A percentile compares a stretch with the other conserved stretches of the same genome.
phyloP scores from a whole-genome alignment of 2,113 vertebrate species.

The Hystrix cristata region DNA sequence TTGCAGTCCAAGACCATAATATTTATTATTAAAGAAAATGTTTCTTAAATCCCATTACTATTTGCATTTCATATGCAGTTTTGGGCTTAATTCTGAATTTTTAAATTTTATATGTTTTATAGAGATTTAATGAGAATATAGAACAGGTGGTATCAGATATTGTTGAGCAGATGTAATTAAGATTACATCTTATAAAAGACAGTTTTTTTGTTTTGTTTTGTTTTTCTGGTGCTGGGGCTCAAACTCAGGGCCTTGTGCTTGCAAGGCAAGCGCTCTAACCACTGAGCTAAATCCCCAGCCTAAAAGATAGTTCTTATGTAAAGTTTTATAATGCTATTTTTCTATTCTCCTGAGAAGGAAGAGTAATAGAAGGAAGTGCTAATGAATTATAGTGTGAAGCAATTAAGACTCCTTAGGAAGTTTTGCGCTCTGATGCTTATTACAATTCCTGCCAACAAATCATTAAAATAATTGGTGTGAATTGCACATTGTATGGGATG shows the following conservation, averaged over 20 bases:
- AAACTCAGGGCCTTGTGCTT: no score
- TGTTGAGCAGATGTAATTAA: neutral
- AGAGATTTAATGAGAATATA: neutral
- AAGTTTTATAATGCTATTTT: neutral
- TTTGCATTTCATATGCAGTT: neutral
- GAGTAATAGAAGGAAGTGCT: neutral
- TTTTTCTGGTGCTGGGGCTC: no score
- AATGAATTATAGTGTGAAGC: neutral
- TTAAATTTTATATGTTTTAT: neutral
- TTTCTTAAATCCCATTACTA: neutral
- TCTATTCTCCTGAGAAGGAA: constrained; percentile 12
- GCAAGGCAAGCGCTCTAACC: no score
- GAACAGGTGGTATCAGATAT: neutral
- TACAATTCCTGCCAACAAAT: neutral
- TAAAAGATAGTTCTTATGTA: neutral
- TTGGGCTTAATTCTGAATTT: neutral
- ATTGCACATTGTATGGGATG: neutral
- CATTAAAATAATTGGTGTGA: neutral
- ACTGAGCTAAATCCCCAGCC: no score
- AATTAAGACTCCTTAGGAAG: neutral
- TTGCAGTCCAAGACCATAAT: neutral
- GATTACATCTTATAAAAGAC: neutral
- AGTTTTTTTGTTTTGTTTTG: no score
- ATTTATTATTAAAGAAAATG: neutral
- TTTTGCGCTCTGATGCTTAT: neutral